Conservation (phyloP, 2,888 invertebrate species). For the Operophtera brumata region DNA sequence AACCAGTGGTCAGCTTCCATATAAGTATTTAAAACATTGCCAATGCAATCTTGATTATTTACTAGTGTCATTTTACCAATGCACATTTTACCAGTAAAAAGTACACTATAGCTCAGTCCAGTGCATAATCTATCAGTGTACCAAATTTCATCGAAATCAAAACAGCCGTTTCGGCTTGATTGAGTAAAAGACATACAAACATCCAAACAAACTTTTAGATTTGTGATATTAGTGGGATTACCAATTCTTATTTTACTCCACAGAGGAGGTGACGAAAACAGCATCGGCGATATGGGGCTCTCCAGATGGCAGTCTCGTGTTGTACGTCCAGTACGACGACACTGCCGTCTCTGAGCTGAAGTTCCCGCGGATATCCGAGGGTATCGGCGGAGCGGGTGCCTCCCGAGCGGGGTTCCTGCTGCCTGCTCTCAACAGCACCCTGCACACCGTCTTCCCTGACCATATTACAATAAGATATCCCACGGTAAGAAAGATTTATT, state of each 20-base stretch:
- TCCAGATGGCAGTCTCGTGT: slow-evolving; percentile 88
- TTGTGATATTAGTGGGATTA: neutral
- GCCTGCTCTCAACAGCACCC: slow-evolving; percentile 64
- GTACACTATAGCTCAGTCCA: too few relatives aligned
- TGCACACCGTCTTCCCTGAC: slow-evolving; percentile 87
- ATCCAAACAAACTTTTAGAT: neutral
- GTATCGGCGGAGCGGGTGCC: slow-evolving; percentile 82
- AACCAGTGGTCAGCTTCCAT: too few relatives aligned
- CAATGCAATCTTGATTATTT: too few relatives aligned
- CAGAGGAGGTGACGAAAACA: slow-evolving; percentile 93
- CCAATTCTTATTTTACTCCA: slow-evolving; percentile 20
- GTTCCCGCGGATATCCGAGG: slow-evolving; percentile 90
- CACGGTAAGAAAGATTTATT: slow-evolving; percentile 77
- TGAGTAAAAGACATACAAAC: too few relatives aligned
- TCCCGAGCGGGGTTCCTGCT: slow-evolving; percentile 74
- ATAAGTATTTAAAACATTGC: too few relatives aligned
- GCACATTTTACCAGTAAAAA: too few relatives aligned
- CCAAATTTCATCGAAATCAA: too few relatives aligned
- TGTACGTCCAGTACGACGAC: slow-evolving; percentile 94
- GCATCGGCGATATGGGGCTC: slow-evolving; percentile 94
- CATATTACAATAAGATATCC: slow-evolving; percentile 91
- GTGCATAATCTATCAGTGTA: too few relatives aligned
- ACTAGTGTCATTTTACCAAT: too few relatives aligned
- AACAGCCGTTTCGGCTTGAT: too few relatives aligned
- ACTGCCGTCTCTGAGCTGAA: slow-evolving; percentile 87